A percentile compares a stretch with the other conserved stretches of the same genome.
phyloP scores from a whole-genome alignment of 30 jellyfish, hydroid and myxozoan genomes.

The Chironex yamaguchii region DNA sequence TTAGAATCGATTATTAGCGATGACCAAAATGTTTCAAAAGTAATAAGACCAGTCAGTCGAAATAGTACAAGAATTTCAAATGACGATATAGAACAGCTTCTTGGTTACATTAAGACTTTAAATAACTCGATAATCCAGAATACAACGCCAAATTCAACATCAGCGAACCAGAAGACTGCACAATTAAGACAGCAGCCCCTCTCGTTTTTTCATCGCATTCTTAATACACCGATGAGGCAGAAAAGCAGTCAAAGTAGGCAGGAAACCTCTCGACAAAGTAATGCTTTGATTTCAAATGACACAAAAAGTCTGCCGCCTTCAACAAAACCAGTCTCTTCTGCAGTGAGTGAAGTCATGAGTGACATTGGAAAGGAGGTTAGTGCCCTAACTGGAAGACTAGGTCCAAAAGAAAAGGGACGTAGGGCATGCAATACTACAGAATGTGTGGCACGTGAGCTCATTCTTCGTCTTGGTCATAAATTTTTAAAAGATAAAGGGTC shows the following conservation, averaged over 20 bases:
- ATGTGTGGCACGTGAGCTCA: neutral
- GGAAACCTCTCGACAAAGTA: neutral
- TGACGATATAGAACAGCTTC: neutral
- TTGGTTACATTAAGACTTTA: neutral
- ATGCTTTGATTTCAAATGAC: neutral
- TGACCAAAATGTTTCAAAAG: neutral
- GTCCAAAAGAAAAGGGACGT: too few species aligned
- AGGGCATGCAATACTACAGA: neutral
- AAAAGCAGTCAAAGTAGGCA: neutral
- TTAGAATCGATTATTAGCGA: neutral
- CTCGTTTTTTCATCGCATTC: neutral
- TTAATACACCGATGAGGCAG: too few species aligned
- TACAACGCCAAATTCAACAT: neutral
- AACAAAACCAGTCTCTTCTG: neutral
- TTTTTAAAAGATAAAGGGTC: neutral
- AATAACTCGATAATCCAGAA: neutral
- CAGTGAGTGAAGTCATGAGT: neutral
- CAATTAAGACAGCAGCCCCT: neutral
- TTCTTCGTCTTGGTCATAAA: neutral
- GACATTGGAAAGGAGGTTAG: neutral
- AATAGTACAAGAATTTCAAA: neutral
- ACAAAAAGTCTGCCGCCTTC: neutral
- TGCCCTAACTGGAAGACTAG: neutral
- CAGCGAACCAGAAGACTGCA: neutral
- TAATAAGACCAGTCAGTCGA: neutral